Evolutionary conservation across 2,113 vertebrate species (phyloP), one percentile per base, ranked within the genome.

Genomic region (Camelus bactrianus): DNA sequence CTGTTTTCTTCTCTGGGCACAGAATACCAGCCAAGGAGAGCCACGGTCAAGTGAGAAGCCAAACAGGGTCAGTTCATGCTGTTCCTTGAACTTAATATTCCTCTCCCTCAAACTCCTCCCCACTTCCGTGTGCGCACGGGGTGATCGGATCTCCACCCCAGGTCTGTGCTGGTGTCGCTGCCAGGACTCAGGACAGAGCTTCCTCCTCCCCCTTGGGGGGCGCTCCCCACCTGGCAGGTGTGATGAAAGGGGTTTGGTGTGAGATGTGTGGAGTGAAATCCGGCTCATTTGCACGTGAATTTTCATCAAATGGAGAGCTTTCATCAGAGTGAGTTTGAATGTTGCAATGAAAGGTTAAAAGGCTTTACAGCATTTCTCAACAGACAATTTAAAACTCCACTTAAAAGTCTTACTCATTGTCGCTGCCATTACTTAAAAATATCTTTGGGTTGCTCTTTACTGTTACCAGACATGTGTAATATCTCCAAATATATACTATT

Each of bases 231-330:
- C 24, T 1, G 28, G 73, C 92, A 96, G 90, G 30, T 94, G 35
- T 30, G 28, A 88, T 88, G 62, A 96, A 96, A 96, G 94, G 52
- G 15, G 90, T 97, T 95, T 92, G 97, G 95, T 97, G 50, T 91
- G 81, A 93, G 77, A 81, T 46, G 14, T 22, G 38, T 2, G 56
- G 67, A 75, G 73, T 38, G 54, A 90, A 89, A 72, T 67, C 83
- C 62, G 2, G 13, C 30, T 82, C 77, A 48, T 38, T 30, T 13
- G 65, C 60, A 50, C 48, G 38, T 42, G 38, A 42, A 42, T 42
- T 42, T 42, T 42, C 38, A 42, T 42, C 38, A 42, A 42, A 42
- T 42, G 38, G 38, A 42, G 38, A 79, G 54, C 83, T 93, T 87
- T 84, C 84, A 67, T 82, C 91, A 58, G 75, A 60, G 48, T 35